Conservation (phyloP, 1,140 invertebrate species). For the Diabrotica undecimpunctata region DNA sequence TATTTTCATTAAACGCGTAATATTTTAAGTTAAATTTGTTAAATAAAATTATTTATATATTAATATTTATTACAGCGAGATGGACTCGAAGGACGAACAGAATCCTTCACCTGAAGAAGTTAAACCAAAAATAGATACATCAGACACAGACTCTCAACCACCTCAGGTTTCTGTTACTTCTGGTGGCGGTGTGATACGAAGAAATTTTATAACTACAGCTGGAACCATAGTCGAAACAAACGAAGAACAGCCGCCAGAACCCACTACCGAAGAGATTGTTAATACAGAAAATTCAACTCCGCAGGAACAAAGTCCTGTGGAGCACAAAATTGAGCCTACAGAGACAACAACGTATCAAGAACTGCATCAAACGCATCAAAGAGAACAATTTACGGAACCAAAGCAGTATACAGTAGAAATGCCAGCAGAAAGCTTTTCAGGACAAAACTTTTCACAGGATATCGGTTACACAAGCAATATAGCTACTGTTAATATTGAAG, state of each 20-base stretch:
- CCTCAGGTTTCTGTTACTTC: not conserved
- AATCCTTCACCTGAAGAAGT: conserved; percentile 17
- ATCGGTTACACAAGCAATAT: conserved; percentile 6
- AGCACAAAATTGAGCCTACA: conserved; percentile 15
- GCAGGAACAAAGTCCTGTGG: conserved; percentile 20
- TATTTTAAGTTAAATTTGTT: too few relatives aligned
- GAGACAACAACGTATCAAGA: conserved; percentile 22
- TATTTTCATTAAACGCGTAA: too few relatives aligned
- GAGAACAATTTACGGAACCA: conserved; percentile 4
- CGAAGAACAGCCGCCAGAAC: conserved; percentile 31
- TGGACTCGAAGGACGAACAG: conserved; percentile 27
- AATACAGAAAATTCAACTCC: conserved; percentile 26
- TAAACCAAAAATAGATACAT: conserved; percentile 12
- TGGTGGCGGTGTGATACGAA: conserved; percentile 25
- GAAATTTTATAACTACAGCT: conserved; percentile 33
- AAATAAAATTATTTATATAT: too few relatives aligned
- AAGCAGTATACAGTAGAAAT: conserved; percentile 10
- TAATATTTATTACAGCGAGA: conserved; percentile 17
- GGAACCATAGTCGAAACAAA: conserved; percentile 34
- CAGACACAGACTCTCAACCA: not conserved
- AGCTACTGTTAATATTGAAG: conserved; percentile 5
- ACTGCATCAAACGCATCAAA: not conserved
- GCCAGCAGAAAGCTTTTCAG: conserved; percentile 3
- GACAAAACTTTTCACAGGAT: not conserved
- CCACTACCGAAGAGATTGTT: conserved; percentile 31